Evolutionary conservation across 1,140 invertebrate genomes (phyloP), one percentile per base, ranked within the genome.

Genomic region (Homalodisca vitripennis): DNA sequence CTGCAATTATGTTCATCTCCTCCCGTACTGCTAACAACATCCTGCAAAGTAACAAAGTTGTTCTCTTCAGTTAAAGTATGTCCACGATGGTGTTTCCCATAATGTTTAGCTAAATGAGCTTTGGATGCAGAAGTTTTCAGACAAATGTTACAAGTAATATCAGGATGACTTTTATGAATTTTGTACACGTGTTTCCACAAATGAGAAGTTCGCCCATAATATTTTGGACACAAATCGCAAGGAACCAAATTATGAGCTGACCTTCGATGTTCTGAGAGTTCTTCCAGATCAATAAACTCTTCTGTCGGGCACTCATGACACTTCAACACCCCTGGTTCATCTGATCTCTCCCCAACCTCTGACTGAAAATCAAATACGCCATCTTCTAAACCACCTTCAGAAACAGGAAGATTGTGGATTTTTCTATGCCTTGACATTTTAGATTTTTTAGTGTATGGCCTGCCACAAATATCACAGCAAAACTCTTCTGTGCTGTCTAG

Each of bases 111-210:
- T 2, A 87, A 75, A 71, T 86, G 85, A 73, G 83, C 83, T 67
- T 83, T 84, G 1, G 85, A 86, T 0, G 85, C 85, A 24, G 84
- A 86, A 0, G 85, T 86, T 71, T 86, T 86, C 47, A 82, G 75
- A 70, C 86, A 87, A 20, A 84, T 80, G 29, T 82, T 81, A 74
- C 86, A 87, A 0, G 86, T 87, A 0, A 87, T 82, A 57, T 84
- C 84, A 17, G 82, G 80, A 72, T 87, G 85, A 24, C 82, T 83
- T 75, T 86, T 87, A 70, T 88, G 86, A 26, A 85, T 80, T 32
- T 85, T 77, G 72, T 86, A 86, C 0, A 87, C 86, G 69, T 88
- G 86, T 71, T 88, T 88, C 85, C 86, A 87, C 6, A 88, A 72
- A 72, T 87, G 85, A 1, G 85, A 86, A 0, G 84, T 86, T 6